A percentile compares a stretch with the other conserved stretches of the same genome.
Evolutionary conservation across 2,888 invertebrate genomes (phyloP).

Genomic region (Microdon myrmicae): DNA sequence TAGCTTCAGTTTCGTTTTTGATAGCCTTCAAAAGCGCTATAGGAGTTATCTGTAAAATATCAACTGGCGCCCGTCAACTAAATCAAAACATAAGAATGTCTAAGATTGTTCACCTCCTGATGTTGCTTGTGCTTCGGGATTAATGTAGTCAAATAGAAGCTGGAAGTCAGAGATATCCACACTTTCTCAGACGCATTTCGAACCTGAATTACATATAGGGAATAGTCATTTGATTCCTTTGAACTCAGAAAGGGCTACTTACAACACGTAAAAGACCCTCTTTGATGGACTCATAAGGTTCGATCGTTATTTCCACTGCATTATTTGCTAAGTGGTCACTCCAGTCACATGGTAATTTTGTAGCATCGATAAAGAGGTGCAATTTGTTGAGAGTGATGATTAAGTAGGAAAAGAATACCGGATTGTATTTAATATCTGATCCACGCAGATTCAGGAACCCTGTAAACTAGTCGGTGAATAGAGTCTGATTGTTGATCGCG

Average conservation of each 20-base stretch:
- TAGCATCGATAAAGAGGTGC: slow-evolving; percentile 73
- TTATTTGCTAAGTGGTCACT: slow-evolving; percentile 71
- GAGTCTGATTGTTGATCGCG: not conserved
- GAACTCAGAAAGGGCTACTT: slow-evolving; percentile 23
- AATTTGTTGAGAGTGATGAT: slow-evolving; percentile 71
- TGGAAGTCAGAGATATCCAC: slow-evolving; percentile 71
- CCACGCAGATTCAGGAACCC: slow-evolving; percentile 92
- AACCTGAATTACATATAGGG: slow-evolving; percentile 26
- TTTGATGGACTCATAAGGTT: slow-evolving; percentile 70
- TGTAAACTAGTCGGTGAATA: slow-evolving; percentile 57
- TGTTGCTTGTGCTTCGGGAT: slow-evolving; percentile 58
- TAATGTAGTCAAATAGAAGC: slow-evolving; percentile 68
- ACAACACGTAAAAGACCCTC: slow-evolving; percentile 66
- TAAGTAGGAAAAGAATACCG: slow-evolving; percentile 85
- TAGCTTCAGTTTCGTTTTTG: slow-evolving; percentile 85
- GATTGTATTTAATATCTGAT: slow-evolving; percentile 90
- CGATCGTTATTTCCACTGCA: slow-evolving; percentile 68
- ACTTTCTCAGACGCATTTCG: slow-evolving; percentile 62
- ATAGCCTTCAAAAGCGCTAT: slow-evolving; percentile 85
- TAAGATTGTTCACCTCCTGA: slow-evolving; percentile 55
- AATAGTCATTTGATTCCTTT: no score
- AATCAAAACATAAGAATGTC: not conserved
- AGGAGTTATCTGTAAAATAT: slow-evolving; percentile 74
- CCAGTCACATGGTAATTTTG: slow-evolving; percentile 70
- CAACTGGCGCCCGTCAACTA: not conserved